Conservation (phyloP, 2,888 invertebrate genomes). For the Villa cingulata region DNA sequence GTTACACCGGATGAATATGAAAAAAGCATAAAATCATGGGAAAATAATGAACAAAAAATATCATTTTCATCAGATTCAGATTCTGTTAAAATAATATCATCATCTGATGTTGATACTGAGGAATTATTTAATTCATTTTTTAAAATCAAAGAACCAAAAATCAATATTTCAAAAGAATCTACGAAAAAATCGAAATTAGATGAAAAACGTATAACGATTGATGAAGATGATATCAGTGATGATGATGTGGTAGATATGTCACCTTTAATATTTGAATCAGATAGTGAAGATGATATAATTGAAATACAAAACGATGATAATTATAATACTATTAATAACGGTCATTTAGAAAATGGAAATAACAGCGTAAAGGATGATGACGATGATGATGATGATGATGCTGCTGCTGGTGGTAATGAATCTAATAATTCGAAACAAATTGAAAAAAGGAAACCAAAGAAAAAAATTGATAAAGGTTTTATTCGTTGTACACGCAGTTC, state of each 20-base stretch:
- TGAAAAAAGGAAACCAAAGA: background rate
- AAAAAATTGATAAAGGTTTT: background rate
- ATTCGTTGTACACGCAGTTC: background rate
- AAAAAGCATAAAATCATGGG: constrained; percentile 25
- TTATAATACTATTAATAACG: background rate
- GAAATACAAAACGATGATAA: background rate
- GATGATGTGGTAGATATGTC: constrained; percentile 27
- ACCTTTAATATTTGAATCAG: constrained; percentile 28
- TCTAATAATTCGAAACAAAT: background rate
- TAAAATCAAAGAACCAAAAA: constrained; percentile 5
- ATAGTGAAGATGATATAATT: constrained; percentile 21
- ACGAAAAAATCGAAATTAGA: background rate
- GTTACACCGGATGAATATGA: constrained; percentile 24
- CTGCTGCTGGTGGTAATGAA: no score
- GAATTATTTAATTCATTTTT: constrained; percentile 19
- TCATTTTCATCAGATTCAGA: constrained; percentile 16
- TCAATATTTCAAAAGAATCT: no score
- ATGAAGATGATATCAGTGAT: constrained; percentile 16
- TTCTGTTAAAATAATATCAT: constrained; percentile 16
- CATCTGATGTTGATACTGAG: constrained; percentile 22
- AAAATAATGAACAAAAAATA: constrained; percentile 15
- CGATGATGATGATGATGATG: no score
- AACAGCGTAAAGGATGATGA: background rate
- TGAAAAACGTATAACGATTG: no score
- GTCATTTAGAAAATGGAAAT: background rate